phyloP scores from a whole-genome alignment of 2,888 invertebrate species.

The Drosophila suboccidentalis region DNA sequence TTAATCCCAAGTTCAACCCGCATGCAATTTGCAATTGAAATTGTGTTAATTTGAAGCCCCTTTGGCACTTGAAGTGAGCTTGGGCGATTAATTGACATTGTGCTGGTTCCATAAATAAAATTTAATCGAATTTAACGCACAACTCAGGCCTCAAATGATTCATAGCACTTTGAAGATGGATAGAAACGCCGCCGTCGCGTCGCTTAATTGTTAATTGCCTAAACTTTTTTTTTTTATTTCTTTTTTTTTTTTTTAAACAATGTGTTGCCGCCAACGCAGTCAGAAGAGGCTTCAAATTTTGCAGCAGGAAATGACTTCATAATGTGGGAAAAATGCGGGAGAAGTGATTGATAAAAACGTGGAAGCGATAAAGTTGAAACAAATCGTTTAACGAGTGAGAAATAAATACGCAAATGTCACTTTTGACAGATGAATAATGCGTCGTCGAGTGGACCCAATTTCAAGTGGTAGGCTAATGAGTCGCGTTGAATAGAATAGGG shows the following conservation, averaged over 20 bases:
- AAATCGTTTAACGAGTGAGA: conserved; percentile 56
- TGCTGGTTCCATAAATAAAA: conserved; percentile 62
- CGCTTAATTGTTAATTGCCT: conserved; percentile 46
- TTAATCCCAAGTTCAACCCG: conserved; percentile 23
- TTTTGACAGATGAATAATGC: conserved; percentile 41
- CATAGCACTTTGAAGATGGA: conserved; percentile 44
- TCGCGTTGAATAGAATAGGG: conserved; percentile 16
- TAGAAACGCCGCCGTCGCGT: conserved; percentile 37
- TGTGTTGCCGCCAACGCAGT: conserved; percentile 45
- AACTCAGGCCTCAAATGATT: conserved; percentile 41
- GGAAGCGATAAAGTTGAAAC: conserved; percentile 42
- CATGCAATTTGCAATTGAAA: conserved; percentile 30
- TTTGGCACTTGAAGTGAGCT: conserved; percentile 50
- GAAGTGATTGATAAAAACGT: conserved; percentile 40
- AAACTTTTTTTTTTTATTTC: conserved; percentile 1
- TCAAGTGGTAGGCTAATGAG: conserved; percentile 49
- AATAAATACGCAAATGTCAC: conserved; percentile 21
- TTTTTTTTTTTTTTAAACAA: conserved; percentile 13
- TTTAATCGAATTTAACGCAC: conserved; percentile 65
- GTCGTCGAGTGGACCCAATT: conserved; percentile 29
- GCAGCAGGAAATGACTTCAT: conserved; percentile 53
- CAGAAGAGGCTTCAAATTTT: background rate
- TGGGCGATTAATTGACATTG: conserved; percentile 74
- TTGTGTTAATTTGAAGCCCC: conserved; percentile 46
- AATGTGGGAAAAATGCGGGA: conserved; percentile 38